phyloP scores from a whole-genome alignment of 2,797 vertebrate species.

The Harpagifer antarcticus region DNA sequence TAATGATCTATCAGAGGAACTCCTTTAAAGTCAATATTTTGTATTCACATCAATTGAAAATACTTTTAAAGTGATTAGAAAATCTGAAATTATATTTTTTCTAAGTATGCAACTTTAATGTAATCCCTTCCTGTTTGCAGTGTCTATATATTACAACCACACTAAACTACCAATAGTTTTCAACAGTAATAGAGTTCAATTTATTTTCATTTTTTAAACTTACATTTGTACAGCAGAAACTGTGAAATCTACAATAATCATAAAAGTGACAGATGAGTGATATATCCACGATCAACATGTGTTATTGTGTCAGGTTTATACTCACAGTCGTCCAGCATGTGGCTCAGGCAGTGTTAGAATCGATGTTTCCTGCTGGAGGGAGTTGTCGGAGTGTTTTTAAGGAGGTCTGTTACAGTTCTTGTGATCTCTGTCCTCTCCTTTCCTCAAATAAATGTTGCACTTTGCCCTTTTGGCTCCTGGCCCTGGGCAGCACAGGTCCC shows the following conservation, averaged over 20 bases:
- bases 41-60: neutral
- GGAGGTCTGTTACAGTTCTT: conserved; percentile 30
- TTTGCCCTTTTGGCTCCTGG: conserved; percentile 68
- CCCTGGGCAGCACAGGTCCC: neutral
- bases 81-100: neutral
- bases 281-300: neutral
- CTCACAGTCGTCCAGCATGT: conserved; percentile 54
- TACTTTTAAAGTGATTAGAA: neutral
- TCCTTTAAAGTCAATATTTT: neutral
- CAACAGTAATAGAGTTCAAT: neutral
- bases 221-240: neutral
- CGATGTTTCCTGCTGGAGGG: conserved; percentile 17
- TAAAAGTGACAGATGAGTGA: conserved; percentile 11
- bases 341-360: conserved; percentile 28
- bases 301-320: conserved; percentile 43
- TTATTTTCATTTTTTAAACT: neutral
- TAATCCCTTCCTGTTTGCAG: neutral
- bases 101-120: neutral
- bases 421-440: conserved; percentile 42
- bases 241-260: neutral
- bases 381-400: conserved; percentile 20
- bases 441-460: conserved; percentile 56
- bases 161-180: neutral
- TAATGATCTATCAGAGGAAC: neutral
- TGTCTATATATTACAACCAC: neutral